A percentile compares a stretch with the other conserved stretches of the same genome.
phyloP scores from a whole-genome alignment of 2,797 vertebrate species.

The Adelosebastes latens region DNA sequence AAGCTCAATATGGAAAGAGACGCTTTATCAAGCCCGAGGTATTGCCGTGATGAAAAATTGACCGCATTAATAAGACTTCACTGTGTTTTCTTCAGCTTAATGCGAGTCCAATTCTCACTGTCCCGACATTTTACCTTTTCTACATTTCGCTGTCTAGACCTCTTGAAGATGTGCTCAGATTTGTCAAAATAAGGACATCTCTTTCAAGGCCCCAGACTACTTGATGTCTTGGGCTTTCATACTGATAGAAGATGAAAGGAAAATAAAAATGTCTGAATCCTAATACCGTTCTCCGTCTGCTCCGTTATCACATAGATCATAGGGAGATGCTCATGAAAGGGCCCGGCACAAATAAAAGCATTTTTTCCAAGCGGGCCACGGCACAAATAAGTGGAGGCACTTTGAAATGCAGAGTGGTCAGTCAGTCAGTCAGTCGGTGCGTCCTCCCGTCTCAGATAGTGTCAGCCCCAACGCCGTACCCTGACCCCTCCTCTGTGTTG shows the following conservation, averaged over 20 bases:
- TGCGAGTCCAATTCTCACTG: slow-evolving; percentile 3
- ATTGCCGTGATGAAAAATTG: slow-evolving; percentile 46
- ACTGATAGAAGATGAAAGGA: slow-evolving; percentile 70
- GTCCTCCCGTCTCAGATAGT: slow-evolving; percentile 53
- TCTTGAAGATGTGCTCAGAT: slow-evolving; percentile 29
- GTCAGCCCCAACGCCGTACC: slow-evolving; percentile 50
- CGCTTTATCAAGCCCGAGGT: slow-evolving; percentile 49
- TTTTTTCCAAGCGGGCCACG: slow-evolving; percentile 21
- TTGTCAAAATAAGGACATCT: slow-evolving; percentile 57
- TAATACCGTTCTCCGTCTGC: slow-evolving; percentile 41
- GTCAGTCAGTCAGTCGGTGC: slow-evolving; percentile 27
- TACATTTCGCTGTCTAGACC: slow-evolving; percentile 12
- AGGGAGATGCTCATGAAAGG: slow-evolving; percentile 56
- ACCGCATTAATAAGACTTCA: slow-evolving; percentile 41
- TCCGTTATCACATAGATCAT: slow-evolving; percentile 63
- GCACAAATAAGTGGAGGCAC: slow-evolving; percentile 57
- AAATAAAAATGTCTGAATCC: slow-evolving; percentile 53
- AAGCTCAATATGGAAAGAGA: slow-evolving; percentile 50
- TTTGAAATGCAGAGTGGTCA: slow-evolving; percentile 75
- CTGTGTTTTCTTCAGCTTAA: slow-evolving; percentile 28
- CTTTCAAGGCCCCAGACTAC: slow-evolving; percentile 45
- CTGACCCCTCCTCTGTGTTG: slow-evolving; percentile 59
- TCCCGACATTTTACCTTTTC: slow-evolving; percentile 15
- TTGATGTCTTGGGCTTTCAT: slow-evolving; percentile 56
- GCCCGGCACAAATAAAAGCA: slow-evolving; percentile 43